Conservation (phyloP, 2,113 vertebrate genomes). For the Hydrochoerus hydrochaeris region DNA sequence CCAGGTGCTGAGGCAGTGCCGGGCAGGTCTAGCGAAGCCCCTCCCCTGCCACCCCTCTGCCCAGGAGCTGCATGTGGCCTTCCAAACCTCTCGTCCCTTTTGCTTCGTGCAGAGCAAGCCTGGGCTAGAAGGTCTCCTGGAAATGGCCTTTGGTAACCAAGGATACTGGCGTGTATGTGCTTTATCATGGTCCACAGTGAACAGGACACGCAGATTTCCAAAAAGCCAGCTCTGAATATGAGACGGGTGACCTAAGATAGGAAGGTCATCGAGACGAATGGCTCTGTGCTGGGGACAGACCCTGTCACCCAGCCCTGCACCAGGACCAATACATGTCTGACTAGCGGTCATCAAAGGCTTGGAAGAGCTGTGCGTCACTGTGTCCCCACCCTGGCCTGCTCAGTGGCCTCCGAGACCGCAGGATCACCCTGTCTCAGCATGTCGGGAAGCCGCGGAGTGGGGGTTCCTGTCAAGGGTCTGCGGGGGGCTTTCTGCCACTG, state of each 20-base stretch:
- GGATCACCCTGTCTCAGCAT: slow-evolving; percentile 64
- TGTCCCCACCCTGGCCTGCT: neutral
- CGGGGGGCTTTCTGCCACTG: slow-evolving; percentile 69
- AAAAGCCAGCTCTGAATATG: slow-evolving; percentile 4
- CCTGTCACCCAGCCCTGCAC: neutral
- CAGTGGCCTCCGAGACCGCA: neutral
- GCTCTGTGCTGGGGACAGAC: neutral
- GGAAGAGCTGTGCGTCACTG: neutral
- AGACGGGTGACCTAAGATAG: neutral
- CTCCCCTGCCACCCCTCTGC: neutral
- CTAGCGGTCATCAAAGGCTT: neutral
- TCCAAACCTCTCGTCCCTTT: neutral
- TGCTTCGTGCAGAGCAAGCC: slow-evolving; percentile 66
- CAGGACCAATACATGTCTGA: neutral
- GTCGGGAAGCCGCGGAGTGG: neutral
- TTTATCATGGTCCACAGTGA: slow-evolving; percentile 17
- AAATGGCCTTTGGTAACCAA: neutral
- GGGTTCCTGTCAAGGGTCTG: slow-evolving; percentile 64
- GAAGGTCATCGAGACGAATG: neutral
- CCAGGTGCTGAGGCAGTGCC: neutral
- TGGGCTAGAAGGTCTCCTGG: slow-evolving; percentile 29
- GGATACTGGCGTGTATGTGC: slow-evolving; percentile 1
- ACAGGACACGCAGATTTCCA: neutral
- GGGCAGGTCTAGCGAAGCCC: neutral
- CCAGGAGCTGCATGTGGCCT: slow-evolving; percentile 50